Base-by-base conservation (phyloP, 2,113 vertebrate species). In the Myotis lucifugus region DNA sequence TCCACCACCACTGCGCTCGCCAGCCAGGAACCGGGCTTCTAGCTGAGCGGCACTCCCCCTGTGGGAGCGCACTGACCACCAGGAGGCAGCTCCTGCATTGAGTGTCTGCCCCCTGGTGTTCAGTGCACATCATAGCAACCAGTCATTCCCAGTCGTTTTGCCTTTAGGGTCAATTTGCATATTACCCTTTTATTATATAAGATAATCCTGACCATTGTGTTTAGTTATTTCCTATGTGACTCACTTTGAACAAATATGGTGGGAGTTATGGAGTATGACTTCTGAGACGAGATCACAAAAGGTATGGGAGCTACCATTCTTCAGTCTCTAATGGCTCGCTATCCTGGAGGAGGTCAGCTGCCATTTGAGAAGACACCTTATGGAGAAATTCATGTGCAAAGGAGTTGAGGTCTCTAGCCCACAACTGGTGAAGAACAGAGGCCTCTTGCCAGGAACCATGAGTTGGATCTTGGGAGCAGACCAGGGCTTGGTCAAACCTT, bases 171-270 rank as follows among this genome's bases (percentile, higher is more conserved):
- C 23, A 59, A 59, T 59, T 59, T 25, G 23, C 59, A 12, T 11
- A 61, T 61, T 61, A 25, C 9, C 23, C 56, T 59, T 23, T 21
- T 10, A 25, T 27, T 61, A 61, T 61, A 61, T 11, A 61, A 9
- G 23, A 61, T 27, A 61, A 61, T 61, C 42, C 50, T 89, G 29
- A 77, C 10, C 48, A 13, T 52, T 73, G 54, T 84, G 17, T 93
- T 40, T n/a, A 34, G 23, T 90, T 61, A 85, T 73, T 89, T 89
- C 25, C 88, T 69, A 4, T 54, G 29, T 78, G 88, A 48, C 76
- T 97, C 69, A 29, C 10, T 86, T 61, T 40, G 56, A 79, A 86
- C 52, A 87, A 66, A 95, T 79, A 61, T 6, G 34, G 54, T 69
- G 19, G 37, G 66, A 70, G 50, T 66, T 78, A 48, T 1, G 10